Conservation (phyloP, 2,888 invertebrate species). For the Suillia variegata region DNA sequence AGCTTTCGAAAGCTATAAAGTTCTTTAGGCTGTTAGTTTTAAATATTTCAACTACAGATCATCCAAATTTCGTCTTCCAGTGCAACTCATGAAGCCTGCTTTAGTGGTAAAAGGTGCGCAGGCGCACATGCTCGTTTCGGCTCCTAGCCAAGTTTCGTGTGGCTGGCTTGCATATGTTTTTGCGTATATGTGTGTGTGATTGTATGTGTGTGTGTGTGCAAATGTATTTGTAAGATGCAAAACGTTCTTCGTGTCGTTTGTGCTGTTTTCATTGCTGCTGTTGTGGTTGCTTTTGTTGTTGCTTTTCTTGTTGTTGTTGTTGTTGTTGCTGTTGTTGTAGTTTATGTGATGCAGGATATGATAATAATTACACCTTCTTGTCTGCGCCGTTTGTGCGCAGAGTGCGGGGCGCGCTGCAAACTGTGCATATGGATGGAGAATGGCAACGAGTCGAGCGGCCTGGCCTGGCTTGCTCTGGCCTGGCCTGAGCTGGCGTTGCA, state of each 20-base stretch:
- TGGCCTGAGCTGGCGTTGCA: constrained; percentile 29
- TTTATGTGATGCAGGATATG: constrained; percentile 56
- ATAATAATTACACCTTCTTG: constrained; percentile 56
- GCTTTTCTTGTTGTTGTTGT: no score
- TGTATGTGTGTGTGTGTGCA: background rate
- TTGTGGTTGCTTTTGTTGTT: constrained; percentile 21
- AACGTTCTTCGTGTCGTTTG: constrained; percentile 36
- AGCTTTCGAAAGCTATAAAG: no score
- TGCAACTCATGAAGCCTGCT: no score
- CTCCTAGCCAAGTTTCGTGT: background rate
- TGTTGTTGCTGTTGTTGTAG: constrained; percentile 34
- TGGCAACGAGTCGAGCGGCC: constrained; percentile 12
- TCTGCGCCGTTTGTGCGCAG: background rate
- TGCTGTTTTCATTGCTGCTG: no score
- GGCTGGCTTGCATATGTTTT: background rate
- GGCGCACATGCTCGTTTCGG: background rate
- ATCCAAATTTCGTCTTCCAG: no score
- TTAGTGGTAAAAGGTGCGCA: constrained; percentile 8
- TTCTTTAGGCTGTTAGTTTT: no score
- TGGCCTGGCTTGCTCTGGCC: constrained; percentile 19
- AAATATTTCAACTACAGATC: no score
- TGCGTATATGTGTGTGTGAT: background rate
- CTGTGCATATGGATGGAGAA: no score
- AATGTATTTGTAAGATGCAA: background rate
- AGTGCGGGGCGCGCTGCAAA: constrained; percentile 1